Percentiles rank a stretch among this genome's conserved stretches.
Evolutionary conservation across 2,888 invertebrate species (phyloP).

Genomic region (Mylabris sibirica): DNA sequence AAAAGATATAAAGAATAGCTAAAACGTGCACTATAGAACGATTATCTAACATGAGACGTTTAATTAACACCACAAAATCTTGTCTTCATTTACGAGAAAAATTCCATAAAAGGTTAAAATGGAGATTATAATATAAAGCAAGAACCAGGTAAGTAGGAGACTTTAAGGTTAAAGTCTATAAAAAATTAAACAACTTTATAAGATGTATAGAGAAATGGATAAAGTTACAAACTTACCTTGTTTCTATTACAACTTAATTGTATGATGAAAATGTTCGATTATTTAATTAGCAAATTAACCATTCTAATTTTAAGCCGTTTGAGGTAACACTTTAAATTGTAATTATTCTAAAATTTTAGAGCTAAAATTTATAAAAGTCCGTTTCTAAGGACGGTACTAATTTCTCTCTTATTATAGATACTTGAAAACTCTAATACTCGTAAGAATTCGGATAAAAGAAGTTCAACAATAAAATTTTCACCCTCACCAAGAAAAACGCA

Average conservation of each 20-base stretch:
- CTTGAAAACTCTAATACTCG: too few relatives aligned
- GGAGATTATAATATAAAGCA: neutral
- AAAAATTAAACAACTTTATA: constrained; percentile 2
- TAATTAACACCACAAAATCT: neutral
- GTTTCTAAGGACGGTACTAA: too few relatives aligned
- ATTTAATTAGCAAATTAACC: neutral
- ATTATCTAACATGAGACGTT: constrained; percentile 1
- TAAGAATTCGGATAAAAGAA: too few relatives aligned
- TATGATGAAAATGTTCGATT: neutral
- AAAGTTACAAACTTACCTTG: neutral
- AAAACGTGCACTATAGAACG: neutral
- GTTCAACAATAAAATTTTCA: too few relatives aligned
- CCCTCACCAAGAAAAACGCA: too few relatives aligned
- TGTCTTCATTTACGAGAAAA: neutral
- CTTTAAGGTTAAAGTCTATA: neutral
- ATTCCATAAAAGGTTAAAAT: neutral
- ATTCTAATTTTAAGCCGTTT: neutral
- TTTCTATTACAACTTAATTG: neutral
- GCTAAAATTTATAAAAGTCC: too few relatives aligned
- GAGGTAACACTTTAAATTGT: neutral
- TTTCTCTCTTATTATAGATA: too few relatives aligned
- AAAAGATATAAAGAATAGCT: neutral
- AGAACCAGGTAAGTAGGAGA: neutral
- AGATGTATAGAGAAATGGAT: neutral
- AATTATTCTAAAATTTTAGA: too few relatives aligned